Evolutionary conservation across 2,888 invertebrate species (phyloP), one percentile per base, ranked within the genome.

Genomic region (Lasius platythorax): DNA sequence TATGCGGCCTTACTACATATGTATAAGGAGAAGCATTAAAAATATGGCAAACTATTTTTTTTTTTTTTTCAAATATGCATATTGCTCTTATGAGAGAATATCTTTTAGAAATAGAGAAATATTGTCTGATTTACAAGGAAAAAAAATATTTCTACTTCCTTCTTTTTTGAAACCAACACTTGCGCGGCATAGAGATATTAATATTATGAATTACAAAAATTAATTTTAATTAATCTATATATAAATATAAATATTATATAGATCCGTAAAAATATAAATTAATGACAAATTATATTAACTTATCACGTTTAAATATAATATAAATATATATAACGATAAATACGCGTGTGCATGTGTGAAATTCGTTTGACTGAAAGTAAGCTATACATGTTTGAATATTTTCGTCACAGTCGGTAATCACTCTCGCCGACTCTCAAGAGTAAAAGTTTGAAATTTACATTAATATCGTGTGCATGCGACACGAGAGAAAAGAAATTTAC

Each of bases 381-480:
- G 30, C 6, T n/a, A 28, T 33, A 30, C 8, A 66, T 37, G 56
- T 68, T 28, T 43, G 9, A 5, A 56, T 18, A 30, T 68, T 78
- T 68, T 78, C 68, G 58, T 78, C 58, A 78, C 78, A 78, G 56
- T 68, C n/a, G 43, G n/a, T 78, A 58, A 78, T 78, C n/a, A 68
- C 56, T 68, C 56, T 68, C 68, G 56, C 58, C 68, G 78, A 78
- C 53, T 53, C 53, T 53, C 43, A 68, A 68, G 68, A 78, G 78
- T 78, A 78, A 78, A 78, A 78, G 78, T 78, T 78, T 30, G 30
- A 43, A 68, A 68, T 78, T 78, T 78, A 78, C 68, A 78, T 78
- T 56, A 78, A 68, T 30, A 78, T 78, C 58, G 78, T 68, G 78
- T 78, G 78, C 30, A 56, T 53, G 37, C 37, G 37, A 53, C 53